Evolutionary conservation across 2,888 invertebrate genomes (phyloP).

Genomic region (Pasiphila rectangulata): DNA sequence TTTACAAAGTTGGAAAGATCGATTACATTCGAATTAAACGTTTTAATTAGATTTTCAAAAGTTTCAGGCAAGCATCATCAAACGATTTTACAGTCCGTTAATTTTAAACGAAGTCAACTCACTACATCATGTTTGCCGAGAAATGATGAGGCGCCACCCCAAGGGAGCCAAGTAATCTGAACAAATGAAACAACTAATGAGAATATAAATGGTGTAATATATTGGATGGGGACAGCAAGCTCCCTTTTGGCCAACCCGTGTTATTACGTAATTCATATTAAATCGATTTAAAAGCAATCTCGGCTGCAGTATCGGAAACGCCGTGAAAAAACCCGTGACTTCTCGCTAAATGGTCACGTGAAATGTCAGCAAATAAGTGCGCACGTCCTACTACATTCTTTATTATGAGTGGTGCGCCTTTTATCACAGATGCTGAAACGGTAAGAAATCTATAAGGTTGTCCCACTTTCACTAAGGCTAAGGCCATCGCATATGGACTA

Average conservation of each 20-base stretch:
- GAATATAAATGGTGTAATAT: constrained; percentile 73
- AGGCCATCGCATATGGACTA: not conserved
- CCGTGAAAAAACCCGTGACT: not conserved
- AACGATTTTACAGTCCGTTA: constrained; percentile 50
- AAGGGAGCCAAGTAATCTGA: constrained; percentile 67
- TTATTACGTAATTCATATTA: constrained; percentile 30
- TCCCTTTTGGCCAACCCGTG: constrained; percentile 35
- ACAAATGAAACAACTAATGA: constrained; percentile 75
- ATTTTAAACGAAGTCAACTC: constrained; percentile 51
- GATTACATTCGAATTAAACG: not conserved
- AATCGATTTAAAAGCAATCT: constrained; percentile 18
- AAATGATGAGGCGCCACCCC: constrained; percentile 63
- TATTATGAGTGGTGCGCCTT: not conserved
- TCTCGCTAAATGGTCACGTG: constrained; percentile 7
- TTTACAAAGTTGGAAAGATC: not conserved
- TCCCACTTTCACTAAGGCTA: constrained; percentile 1
- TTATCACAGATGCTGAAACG: not conserved
- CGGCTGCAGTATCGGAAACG: constrained; percentile 8
- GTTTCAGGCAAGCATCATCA: constrained; percentile 28
- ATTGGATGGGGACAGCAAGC: constrained; percentile 67
- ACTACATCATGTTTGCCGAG: constrained; percentile 57
- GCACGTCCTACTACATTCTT: not conserved
- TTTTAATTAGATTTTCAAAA: constrained; percentile 7
- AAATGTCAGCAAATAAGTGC: constrained; percentile 10
- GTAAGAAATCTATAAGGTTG: not conserved